A percentile compares a stretch with the other conserved stretches of the same genome.
phyloP scores from a whole-genome alignment of 2,113 vertebrate species.

The Hippocampus barbouri region DNA sequence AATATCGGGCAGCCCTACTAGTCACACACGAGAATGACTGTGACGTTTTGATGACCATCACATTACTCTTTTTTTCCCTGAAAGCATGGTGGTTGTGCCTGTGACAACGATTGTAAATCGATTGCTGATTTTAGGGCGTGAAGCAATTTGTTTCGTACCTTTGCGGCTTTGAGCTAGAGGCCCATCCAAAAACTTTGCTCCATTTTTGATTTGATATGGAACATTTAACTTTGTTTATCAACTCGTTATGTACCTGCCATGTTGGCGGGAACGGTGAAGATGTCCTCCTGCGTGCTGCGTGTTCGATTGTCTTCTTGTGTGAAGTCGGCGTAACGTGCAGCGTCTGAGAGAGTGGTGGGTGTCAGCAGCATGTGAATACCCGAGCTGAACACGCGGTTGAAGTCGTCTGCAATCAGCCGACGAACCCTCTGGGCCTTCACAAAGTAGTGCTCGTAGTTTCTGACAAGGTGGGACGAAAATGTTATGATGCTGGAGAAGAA shows the following conservation, averaged over 20 bases:
- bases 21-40: no score
- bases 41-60: not conserved
- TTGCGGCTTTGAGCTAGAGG: not conserved
- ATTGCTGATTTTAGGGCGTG: no score
- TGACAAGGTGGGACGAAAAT: constrained; percentile 34
- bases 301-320: constrained; percentile 91
- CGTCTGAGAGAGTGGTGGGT: constrained; percentile 85
- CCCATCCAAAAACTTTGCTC: not conserved
- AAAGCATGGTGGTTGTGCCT: not conserved
- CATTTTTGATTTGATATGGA: no score
- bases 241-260: constrained; percentile 80
- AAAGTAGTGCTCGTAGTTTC: constrained; percentile 91
- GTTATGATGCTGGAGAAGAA: not conserved
- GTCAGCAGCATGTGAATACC: constrained; percentile 90
- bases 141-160: not conserved
- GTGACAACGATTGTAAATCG: no score
- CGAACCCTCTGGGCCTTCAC: constrained; percentile 90
- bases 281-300: constrained; percentile 84
- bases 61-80: not conserved
- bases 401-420: constrained; percentile 87
- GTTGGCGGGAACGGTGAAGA: constrained; percentile 91
- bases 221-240: not conserved
- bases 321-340: constrained; percentile 76
- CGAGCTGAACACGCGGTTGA: constrained; percentile 76
- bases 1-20: no score